Evolutionary conservation across 2,888 invertebrate species (phyloP), one percentile per base, ranked within the genome.

Genomic region (Napeogenes sylphis): DNA sequence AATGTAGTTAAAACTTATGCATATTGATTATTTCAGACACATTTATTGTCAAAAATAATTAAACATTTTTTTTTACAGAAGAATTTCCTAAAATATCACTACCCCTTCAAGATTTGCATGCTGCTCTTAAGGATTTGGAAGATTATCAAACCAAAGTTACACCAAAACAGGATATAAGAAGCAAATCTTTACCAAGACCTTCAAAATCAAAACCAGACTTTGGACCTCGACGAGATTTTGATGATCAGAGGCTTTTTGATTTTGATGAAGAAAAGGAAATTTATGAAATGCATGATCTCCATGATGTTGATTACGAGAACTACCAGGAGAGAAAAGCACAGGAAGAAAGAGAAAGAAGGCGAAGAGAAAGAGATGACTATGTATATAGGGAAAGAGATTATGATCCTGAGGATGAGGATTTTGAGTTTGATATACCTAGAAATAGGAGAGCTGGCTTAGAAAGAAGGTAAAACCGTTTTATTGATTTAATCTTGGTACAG

Each of bases 271-370:
- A 83, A 35, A 83, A 80, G n/a, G 91, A 92, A 47, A 77, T 81
- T 63, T 80, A 78, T 38, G 87, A 88, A 68, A 88, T 89, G 87
- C 89, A 87, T 33, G 89, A 90, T 61, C 75, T 90, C 0, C 80
- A 82, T 45, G 88, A 88, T 5, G 88, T 90, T 0, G 90, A 90
- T 55, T 87, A 82, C 61, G 88, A 89, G 61, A 90, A 89, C 46
- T 92, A 91, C 65, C 87, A 88, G 45, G 92, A 93, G 75, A 87
- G 72, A 73, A 89, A 80, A 66, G 76, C 87, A 68, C 30, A 80
- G 38, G 76, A 77, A 55, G 70, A 85, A 60, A 84, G 85, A 66
- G 81, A 79, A 10, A 68, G 71, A 32, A 72, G 76, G 58, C 78
- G 79, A 56, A 76, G 76, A 45, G 74, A 73, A 30, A 75, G 68